phyloP scores from a whole-genome alignment of 2,888 invertebrate species.

The Chelonus formosanus region DNA sequence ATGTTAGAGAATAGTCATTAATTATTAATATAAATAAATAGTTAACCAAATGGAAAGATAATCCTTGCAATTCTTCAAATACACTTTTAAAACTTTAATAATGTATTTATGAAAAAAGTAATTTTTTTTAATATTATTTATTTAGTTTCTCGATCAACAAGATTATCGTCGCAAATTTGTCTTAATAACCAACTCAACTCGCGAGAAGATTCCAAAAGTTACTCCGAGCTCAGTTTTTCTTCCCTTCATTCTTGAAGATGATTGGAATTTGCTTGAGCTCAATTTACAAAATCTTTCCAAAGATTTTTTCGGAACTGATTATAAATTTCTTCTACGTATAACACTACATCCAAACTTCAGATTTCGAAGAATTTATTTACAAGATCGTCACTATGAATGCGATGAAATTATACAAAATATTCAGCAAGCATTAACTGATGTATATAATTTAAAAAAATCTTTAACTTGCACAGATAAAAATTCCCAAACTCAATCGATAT shows the following conservation, averaged over 20 bases:
- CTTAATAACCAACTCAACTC: constrained; percentile 33
- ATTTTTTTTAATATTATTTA: not conserved
- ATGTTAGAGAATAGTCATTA: too few species aligned
- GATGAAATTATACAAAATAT: constrained; percentile 50
- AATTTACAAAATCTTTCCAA: constrained; percentile 91
- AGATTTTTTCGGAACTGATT: constrained; percentile 72
- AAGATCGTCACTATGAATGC: constrained; percentile 67
- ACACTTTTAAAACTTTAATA: too few species aligned
- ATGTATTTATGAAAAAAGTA: not conserved
- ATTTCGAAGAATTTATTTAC: constrained; percentile 85
- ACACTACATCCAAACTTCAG: constrained; percentile 96
- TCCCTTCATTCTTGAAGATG: constrained; percentile 83
- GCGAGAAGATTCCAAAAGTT: constrained; percentile 31
- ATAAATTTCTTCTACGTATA: constrained; percentile 85
- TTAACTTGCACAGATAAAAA: constrained; percentile 45
- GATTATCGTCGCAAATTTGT: constrained; percentile 44
- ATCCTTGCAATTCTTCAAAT: too few species aligned
- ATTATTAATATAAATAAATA: too few species aligned
- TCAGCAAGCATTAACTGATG: constrained; percentile 53
- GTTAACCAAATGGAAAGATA: too few species aligned
- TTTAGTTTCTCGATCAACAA: constrained; percentile 49
- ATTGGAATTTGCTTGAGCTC: constrained; percentile 95
- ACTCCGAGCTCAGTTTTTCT: constrained; percentile 31
- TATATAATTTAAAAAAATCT: constrained; percentile 58
- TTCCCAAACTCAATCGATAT: constrained; percentile 50